These are phyloP conservation scores for Origma solitaria DNA, from an alignment of 2,113 vertebrate species.

Conservation along the genomic window DNA sequence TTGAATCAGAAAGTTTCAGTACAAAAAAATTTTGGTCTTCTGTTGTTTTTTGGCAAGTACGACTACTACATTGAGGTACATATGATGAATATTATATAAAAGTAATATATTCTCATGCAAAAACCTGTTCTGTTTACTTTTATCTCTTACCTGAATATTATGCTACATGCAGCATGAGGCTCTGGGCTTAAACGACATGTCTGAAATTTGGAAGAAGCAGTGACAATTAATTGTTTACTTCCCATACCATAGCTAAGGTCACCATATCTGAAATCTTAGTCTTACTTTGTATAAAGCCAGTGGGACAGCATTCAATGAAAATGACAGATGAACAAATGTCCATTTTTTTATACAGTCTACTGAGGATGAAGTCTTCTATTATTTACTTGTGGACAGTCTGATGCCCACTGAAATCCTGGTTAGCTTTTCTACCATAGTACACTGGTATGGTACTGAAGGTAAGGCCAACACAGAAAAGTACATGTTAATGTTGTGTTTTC, in stretches of 20 bases:
- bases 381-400: constrained; percentile 85
- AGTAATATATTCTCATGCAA: background rate
- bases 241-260: background rate
- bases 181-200: background rate
- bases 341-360: constrained; percentile 64
- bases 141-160: background rate
- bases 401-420: constrained; percentile 82
- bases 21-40: background rate
- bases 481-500: background rate
- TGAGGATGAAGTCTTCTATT: constrained; percentile 74
- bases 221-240: background rate
- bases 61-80: background rate
- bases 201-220: background rate
- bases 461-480: constrained; percentile 46
- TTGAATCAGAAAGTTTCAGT: background rate
- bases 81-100: background rate
- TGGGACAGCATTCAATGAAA: background rate
- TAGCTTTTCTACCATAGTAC: constrained; percentile 83
- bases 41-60: background rate
- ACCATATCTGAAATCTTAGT: background rate
- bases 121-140: background rate
- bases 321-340: background rate
- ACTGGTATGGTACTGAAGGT: constrained; percentile 74
- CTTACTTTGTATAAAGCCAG: background rate
- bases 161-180: background rate